Conservation (phyloP, 1,140 invertebrate species). For the Drosophila chauvacae region DNA sequence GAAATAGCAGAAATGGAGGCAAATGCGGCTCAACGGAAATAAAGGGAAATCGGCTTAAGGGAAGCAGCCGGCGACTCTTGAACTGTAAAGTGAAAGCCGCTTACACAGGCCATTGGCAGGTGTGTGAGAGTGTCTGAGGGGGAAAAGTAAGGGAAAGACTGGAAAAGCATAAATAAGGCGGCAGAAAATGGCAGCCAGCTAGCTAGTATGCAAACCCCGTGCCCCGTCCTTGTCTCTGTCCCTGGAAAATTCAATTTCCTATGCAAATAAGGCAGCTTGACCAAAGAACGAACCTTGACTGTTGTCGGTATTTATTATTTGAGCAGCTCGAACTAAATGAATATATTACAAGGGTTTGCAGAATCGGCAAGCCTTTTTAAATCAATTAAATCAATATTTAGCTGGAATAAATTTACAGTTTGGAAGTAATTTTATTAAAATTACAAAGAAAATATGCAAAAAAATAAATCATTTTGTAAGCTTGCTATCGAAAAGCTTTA, state of each 20-base stretch:
- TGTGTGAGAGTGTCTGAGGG: background rate
- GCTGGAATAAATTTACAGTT: background rate
- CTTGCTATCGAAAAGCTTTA: background rate
- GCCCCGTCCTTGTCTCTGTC: conserved; percentile 16
- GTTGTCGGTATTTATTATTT: background rate
- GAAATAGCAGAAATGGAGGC: no score
- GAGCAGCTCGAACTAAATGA: background rate
- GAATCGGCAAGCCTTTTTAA: background rate
- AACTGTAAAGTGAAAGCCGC: conserved; percentile 70
- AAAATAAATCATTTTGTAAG: background rate
- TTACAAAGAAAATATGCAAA: background rate
- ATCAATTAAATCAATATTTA: background rate
- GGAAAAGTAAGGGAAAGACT: no score
- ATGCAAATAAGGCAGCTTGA: conserved; percentile 51
- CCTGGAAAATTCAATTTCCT: conserved; percentile 66
- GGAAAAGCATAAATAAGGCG: conserved; percentile 21
- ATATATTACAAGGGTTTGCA: background rate
- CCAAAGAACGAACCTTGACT: conserved; percentile 5
- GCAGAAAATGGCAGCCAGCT: conserved; percentile 31
- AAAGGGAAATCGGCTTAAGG: conserved; percentile 71
- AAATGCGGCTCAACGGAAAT: conserved; percentile 49
- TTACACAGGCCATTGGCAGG: conserved; percentile 48
- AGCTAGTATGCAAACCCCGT: conserved; percentile 2
- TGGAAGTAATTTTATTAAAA: background rate
- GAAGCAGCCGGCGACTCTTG: conserved; percentile 53